These are phyloP conservation scores for Thalpophila matura DNA, from an alignment of 2,888 invertebrate genomes.

Conservation along the genomic window DNA sequence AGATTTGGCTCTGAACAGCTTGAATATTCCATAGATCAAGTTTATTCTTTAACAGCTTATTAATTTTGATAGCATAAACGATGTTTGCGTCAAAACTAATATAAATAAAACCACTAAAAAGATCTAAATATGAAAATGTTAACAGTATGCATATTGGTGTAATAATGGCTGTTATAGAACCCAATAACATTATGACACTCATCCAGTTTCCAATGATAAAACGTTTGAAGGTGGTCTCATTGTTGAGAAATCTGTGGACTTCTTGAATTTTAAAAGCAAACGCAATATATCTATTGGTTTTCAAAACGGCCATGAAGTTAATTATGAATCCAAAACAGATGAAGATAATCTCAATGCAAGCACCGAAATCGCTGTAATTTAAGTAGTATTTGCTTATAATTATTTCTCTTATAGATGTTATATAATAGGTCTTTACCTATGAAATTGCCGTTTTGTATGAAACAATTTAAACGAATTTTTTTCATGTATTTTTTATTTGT, in stretches of 20 bases:
- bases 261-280: slow-evolving; percentile 11
- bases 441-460: too few relatives aligned
- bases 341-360: too few relatives aligned
- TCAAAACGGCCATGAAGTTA: slow-evolving; percentile 10
- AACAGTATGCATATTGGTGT: not conserved
- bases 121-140: not conserved
- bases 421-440: too few relatives aligned
- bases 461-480: too few relatives aligned
- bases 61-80: slow-evolving; percentile 19
- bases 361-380: too few relatives aligned
- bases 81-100: slow-evolving; percentile 19
- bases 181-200: not conserved
- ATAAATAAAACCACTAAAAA: not conserved
- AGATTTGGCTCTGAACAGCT: not conserved
- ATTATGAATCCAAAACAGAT: too few relatives aligned
- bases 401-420: too few relatives aligned
- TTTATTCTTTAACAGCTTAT: slow-evolving; percentile 26
- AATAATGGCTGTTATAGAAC: rapidly evolving
- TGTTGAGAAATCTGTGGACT: not conserved
- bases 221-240: not conserved
- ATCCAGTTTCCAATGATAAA: slow-evolving; percentile 21
- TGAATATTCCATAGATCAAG: slow-evolving; percentile 36
- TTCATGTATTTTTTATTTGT: too few relatives aligned
- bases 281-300: slow-evolving; percentile 17
- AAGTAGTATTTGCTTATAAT: too few relatives aligned